These are phyloP conservation scores for Lepus oiostolus DNA, from an alignment of 2,797 vertebrate species.

Conservation along the genomic window DNA sequence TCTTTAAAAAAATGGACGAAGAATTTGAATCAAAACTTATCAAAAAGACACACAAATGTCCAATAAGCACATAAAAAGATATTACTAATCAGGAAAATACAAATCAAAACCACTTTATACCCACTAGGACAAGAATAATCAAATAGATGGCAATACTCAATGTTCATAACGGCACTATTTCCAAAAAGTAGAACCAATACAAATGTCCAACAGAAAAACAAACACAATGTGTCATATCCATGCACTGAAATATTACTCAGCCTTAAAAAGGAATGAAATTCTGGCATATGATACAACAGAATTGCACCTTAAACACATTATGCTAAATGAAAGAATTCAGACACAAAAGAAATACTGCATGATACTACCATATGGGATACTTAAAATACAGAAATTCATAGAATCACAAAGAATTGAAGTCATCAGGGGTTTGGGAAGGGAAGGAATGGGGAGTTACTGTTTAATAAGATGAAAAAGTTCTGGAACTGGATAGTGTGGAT, in stretches of 20 bases:
- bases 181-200: slow-evolving; percentile 27
- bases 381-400: slow-evolving; percentile 5
- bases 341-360: slow-evolving; percentile 14
- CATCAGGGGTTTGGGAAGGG: neutral
- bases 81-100: slow-evolving; percentile 53
- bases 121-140: slow-evolving; percentile 14
- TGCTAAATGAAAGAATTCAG: slow-evolving; percentile 46
- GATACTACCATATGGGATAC: neutral
- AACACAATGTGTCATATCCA: slow-evolving; percentile 21
- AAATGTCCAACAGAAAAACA: slow-evolving; percentile 50
- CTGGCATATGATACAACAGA: slow-evolving; percentile 13
- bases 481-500: neutral
- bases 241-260: slow-evolving; percentile 17
- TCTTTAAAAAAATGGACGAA: neutral
- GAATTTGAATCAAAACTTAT: slow-evolving; percentile 52
- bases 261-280: slow-evolving; percentile 53
- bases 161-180: neutral
- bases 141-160: neutral
- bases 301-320: slow-evolving; percentile 45
- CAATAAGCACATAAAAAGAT: slow-evolving; percentile 32
- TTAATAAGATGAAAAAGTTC: slow-evolving; percentile 40
- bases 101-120: slow-evolving; percentile 27
- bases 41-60: slow-evolving; percentile 34
- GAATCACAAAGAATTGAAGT: slow-evolving; percentile 18
- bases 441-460: neutral